Evolutionary conservation across 1,140 invertebrate genomes (phyloP), one percentile per base, ranked within the genome.

Genomic region (Drosophila truncata): DNA sequence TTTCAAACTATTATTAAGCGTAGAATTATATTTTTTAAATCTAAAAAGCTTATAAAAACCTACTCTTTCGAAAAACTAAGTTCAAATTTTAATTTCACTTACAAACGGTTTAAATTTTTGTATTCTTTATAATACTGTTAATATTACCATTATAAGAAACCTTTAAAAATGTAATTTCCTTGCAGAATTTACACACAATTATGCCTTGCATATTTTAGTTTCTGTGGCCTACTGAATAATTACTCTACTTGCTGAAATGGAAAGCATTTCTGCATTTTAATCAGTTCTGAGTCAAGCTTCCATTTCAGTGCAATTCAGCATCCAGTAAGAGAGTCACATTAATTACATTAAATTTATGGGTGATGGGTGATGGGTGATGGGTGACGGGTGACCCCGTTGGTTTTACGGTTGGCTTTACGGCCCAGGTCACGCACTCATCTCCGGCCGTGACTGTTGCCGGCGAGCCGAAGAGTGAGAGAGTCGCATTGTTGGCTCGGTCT

Each of bases 401-500:
- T 37, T 31, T 39, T 58, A 27, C 31, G 14, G n/a, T n/a, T n/a
- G 39, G 23, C 13, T 42, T 72, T 33, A 33, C 33, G 31, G 52
- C 33, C 52, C 52, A 37, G 52, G 52, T 55, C 70, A 73, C 66
- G 70, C 27, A 41, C n/a, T 20, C 70, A 73, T 41, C 70, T 49
- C 70, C 50, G 61, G 23, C 16, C 31, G 59, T 72, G 67, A 72
- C 73, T 78, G 67, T 61, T 69, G 79, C 54, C 50, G n/a, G n/a
- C 74, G 62, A 60, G 39, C 49, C 57, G 47, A 27, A 47, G 39
- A 33, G 31, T 11, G 27, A 27, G 10, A 42, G 47, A 60, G 52
- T 78, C 50, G 46, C 61, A 71, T 78, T 78, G 76, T 75, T 88
- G 84, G 75, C 57, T 81, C 76, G 73, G 73, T 81, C 73, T 85